Evolutionary conservation across 2,113 vertebrate genomes (phyloP).

Genomic region (Cygnus buccinator): DNA sequence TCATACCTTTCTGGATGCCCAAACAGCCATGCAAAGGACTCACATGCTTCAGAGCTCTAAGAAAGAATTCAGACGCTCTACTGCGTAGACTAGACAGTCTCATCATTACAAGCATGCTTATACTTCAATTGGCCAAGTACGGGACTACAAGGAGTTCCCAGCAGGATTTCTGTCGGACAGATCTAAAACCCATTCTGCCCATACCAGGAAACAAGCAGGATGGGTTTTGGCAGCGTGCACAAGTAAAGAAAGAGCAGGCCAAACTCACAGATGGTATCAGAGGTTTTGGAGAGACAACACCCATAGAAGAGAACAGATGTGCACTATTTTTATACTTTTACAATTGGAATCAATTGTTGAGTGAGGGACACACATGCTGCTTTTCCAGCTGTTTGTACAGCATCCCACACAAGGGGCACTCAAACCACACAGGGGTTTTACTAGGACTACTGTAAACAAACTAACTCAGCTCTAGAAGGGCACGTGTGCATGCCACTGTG

Average conservation of each 20-base stretch:
- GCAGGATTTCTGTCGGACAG: neutral
- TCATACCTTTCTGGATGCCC: neutral
- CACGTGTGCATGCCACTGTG: neutral
- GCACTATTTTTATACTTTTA: neutral
- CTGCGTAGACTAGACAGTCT: neutral
- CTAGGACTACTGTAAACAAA: neutral
- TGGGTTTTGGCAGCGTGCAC: neutral
- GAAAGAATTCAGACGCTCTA: neutral
- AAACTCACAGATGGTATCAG: neutral
- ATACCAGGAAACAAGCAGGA: neutral
- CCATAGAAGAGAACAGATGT: constrained; percentile 2
- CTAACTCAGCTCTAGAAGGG: neutral
- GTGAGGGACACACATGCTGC: neutral
- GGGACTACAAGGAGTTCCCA: neutral
- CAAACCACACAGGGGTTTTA: neutral
- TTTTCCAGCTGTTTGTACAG: neutral
- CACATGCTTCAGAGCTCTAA: neutral
- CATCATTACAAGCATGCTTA: neutral
- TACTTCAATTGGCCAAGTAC: neutral
- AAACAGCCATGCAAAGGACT: neutral
- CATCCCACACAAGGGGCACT: accelerated
- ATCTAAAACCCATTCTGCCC: neutral
- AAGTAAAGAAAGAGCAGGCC: neutral
- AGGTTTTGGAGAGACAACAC: neutral
- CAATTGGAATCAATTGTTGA: neutral